Conservation (phyloP, 1,140 invertebrate species). For the Drosophila rhopaloa region DNA sequence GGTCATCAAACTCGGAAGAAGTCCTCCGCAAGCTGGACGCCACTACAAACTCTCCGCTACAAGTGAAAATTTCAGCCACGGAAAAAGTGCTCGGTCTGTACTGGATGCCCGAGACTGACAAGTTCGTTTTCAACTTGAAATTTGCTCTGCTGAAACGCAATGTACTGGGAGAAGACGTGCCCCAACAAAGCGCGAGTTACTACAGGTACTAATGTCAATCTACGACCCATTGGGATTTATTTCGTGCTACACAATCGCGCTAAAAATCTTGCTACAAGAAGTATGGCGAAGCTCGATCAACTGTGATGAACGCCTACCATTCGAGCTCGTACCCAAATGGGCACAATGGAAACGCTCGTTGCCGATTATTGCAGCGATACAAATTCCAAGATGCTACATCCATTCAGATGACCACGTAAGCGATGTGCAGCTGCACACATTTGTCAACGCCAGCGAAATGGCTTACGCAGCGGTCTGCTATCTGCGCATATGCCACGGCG, state of each 20-base stretch:
- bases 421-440: no score
- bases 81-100: neutral
- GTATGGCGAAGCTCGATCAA: neutral
- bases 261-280: neutral
- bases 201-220: neutral
- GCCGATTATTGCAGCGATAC: neutral
- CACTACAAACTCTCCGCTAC: neutral
- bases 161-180: neutral
- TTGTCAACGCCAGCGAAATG: no score
- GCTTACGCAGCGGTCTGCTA: no score
- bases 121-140: neutral
- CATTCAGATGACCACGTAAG: no score
- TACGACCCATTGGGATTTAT: no score
- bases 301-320: neutral
- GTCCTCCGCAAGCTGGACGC: neutral
- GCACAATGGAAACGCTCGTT: neutral
- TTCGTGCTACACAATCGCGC: neutral
- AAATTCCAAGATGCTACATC: no score
- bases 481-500: no score
- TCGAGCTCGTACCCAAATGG: neutral
- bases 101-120: neutral
- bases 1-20: neutral
- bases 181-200: neutral
- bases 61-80: neutral
- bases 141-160: neutral